Evolutionary conservation across 23 tunicate genomes (phyloP), one percentile per base, ranked within the genome.

Genomic region (Trididemnum miniatum): DNA sequence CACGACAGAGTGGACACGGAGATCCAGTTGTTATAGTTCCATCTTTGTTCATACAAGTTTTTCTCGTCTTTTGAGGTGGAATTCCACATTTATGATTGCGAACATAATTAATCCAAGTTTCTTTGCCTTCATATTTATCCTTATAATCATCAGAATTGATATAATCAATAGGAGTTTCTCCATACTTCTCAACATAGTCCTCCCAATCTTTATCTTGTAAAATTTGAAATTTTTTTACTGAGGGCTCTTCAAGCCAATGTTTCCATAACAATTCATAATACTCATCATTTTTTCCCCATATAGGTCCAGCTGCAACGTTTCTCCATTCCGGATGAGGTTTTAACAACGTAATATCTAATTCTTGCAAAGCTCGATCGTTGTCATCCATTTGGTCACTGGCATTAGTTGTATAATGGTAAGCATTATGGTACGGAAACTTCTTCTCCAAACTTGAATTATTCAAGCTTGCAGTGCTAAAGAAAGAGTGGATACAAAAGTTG

Each of bases 241-340:
- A 24, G 31, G 73, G 71, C 1, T 35, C 60, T 15, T 76, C 57
- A 26, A 65, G 76, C 60, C 71, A 91, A 2, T 66, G 35, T 38
- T 66, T 37, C 97, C 97, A 91, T 2, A 91, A 50, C 36, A 35
- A 2, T 60, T 81, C 84, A 85, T 49, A 81, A 51, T 35, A 78
- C 29, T 77, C 67, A 54, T 77, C 26, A 31, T 63, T 80, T 59
- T 67, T 31, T 35, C 78, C 86, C 97, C 90, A 91, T 5, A 91
- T 82, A 18, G 90, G 90, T 22, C 97, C 97, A 25, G 90, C 84
- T 51, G 97, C 97, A 15, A 85, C 87, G 77, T 91, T 85, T 26
- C 97, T 50, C 87, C 80, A 91, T 77, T 91, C 97, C 0, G 97
- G 97, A 71, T 76, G 82, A 0, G 97, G 97, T 54, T 85, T 85